Evolutionary conservation across 2,113 vertebrate species (phyloP).

Genomic region (Halcyon malimbica): DNA sequence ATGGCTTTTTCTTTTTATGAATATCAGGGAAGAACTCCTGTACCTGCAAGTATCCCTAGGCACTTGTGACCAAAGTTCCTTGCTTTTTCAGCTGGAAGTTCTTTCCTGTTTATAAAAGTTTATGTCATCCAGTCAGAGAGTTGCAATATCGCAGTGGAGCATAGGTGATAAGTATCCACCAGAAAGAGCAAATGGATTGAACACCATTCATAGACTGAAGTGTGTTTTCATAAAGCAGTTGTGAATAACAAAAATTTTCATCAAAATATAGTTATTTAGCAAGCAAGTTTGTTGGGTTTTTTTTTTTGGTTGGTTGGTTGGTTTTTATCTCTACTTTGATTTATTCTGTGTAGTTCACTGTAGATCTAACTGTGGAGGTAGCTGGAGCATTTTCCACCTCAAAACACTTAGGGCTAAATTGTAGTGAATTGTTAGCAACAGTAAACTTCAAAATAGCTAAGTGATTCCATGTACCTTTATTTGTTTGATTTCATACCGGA

Average conservation of each 20-base stretch:
- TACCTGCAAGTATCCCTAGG: neutral
- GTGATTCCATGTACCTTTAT: slow-evolving; percentile 87
- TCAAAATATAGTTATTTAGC: neutral
- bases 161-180: neutral
- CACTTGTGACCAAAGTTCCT: neutral
- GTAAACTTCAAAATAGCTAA: slow-evolving; percentile 37
- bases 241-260: neutral
- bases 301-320: rapidly evolving
- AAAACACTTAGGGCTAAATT: neutral
- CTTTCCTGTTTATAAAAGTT: neutral
- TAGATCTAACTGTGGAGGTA: neutral
- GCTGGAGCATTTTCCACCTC: neutral
- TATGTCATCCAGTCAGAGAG: neutral
- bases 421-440: neutral
- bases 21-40: neutral
- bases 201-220: neutral
- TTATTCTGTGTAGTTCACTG: neutral
- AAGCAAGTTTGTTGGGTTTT: neutral
- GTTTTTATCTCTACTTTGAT: neutral
- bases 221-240: neutral
- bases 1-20: neutral
- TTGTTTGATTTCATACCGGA: slow-evolving; percentile 94
- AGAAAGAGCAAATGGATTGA: neutral
- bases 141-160: neutral
- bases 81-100: neutral